Conservation (phyloP, 1,140 invertebrate genomes). For the Whitmania pigra region DNA sequence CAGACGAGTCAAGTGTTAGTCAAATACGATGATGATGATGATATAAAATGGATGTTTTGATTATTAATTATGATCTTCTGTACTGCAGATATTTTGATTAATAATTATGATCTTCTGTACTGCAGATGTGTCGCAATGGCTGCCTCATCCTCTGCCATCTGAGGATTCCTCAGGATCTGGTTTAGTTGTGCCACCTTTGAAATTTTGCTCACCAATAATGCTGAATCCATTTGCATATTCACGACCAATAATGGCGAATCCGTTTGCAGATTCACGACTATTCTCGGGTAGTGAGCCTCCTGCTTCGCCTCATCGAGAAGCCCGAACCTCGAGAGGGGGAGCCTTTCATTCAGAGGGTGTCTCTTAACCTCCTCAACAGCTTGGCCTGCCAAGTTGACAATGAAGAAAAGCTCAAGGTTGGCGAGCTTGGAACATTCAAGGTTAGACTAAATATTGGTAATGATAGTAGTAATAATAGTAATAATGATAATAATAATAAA, state of each 20-base stretch:
- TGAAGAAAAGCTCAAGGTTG: conserved; percentile 73
- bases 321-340: conserved; percentile 56
- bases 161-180: conserved; percentile 82
- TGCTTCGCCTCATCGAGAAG: conserved; percentile 67
- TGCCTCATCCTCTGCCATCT: conserved; percentile 88
- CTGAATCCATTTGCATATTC: conserved; percentile 51
- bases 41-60: conserved; percentile 24
- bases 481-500: too few species aligned
- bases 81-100: conserved; percentile 54
- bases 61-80: conserved; percentile 22
- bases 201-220: neutral
- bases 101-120: conserved; percentile 19
- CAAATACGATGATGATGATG: neutral
- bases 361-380: conserved; percentile 84
- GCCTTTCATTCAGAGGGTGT: conserved; percentile 81
- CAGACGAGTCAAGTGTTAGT: neutral
- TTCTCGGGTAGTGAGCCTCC: conserved; percentile 66
- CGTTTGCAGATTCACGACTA: conserved; percentile 72
- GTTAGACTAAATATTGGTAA: conserved; percentile 43
- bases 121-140: conserved; percentile 77
- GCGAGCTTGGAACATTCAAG: conserved; percentile 72
- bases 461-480: too few species aligned
- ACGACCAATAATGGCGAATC: conserved; percentile 54
- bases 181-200: conserved; percentile 46
- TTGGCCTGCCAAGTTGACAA: conserved; percentile 90